These are phyloP conservation scores for Palythoa grandiflora DNA, from an alignment of 92 coral and sea anemone genomes.

Conservation along the genomic window DNA sequence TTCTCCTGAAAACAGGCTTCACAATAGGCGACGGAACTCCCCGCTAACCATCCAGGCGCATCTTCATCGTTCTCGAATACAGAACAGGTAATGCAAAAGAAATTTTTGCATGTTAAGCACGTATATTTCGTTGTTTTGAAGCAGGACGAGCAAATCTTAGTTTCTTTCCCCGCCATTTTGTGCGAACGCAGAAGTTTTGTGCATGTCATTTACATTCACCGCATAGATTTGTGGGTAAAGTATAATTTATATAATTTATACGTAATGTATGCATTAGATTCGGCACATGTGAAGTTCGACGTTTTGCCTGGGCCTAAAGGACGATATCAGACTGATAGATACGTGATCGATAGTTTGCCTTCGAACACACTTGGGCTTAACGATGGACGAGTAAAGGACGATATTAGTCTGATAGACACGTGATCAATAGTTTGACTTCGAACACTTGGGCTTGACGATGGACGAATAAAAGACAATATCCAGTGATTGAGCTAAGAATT, in stretches of 20 bases:
- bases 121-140: slow-evolving; percentile 23
- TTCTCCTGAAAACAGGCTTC: slow-evolving; percentile 49
- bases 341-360: too few relatives aligned
- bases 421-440: too few relatives aligned
- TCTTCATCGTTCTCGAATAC: slow-evolving; percentile 57
- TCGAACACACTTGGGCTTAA: too few relatives aligned
- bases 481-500: too few relatives aligned
- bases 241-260: slow-evolving; percentile 36
- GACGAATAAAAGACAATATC: too few relatives aligned
- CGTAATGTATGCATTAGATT: slow-evolving; percentile 57
- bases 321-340: too few relatives aligned
- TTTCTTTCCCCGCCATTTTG: slow-evolving; percentile 31
- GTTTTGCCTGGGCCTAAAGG: too few relatives aligned
- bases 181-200: slow-evolving; percentile 25
- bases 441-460: too few relatives aligned
- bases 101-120: slow-evolving; percentile 53
- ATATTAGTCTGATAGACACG: too few relatives aligned
- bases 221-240: slow-evolving; percentile 49
- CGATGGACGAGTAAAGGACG: too few relatives aligned
- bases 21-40: slow-evolving; percentile 61
- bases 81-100: slow-evolving; percentile 55
- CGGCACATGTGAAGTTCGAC: too few relatives aligned
- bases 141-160: slow-evolving; percentile 13
- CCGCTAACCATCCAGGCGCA: slow-evolving; percentile 53
- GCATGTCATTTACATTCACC: slow-evolving; percentile 32